A percentile compares a stretch with the other conserved stretches of the same genome.
Evolutionary conservation across 1,140 invertebrate genomes (phyloP).

Genomic region (Drosophila bipectinata): DNA sequence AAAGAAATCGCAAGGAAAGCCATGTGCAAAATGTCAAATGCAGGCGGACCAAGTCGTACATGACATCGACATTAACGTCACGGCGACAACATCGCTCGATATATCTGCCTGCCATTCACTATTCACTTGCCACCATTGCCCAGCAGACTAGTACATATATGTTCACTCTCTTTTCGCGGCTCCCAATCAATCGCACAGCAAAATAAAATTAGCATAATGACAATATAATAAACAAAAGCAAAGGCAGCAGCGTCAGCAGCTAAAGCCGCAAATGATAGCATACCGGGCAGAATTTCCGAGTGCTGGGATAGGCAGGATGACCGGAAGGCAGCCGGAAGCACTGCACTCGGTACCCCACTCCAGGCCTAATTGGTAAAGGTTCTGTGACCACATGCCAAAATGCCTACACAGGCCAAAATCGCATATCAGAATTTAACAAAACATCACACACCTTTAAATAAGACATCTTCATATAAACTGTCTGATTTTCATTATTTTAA

Average conservation of each 20-base stretch:
- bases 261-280: conserved; percentile 40
- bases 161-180: conserved; percentile 39
- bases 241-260: conserved; percentile 33
- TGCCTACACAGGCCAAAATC: conserved; percentile 2
- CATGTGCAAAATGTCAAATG: conserved; percentile 80
- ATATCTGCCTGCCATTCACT: conserved; percentile 35
- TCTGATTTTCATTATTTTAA: neutral
- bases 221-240: conserved; percentile 77
- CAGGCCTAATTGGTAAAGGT: conserved; percentile 23
- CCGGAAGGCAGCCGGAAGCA: conserved; percentile 22
- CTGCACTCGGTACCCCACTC: conserved; percentile 5
- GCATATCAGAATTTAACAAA: no score
- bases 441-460: no score
- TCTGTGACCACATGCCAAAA: conserved; percentile 1
- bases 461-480: no score
- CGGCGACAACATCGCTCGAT: conserved; percentile 51
- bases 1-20: conserved; percentile 68
- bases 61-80: conserved; percentile 76
- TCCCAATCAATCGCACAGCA: conserved; percentile 58
- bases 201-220: conserved; percentile 80
- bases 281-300: conserved; percentile 5
- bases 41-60: conserved; percentile 53
- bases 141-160: conserved; percentile 6
- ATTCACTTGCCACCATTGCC: conserved; percentile 54
- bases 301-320: conserved; percentile 6